phyloP scores from a whole-genome alignment of 2,888 invertebrate species.

The Parnassius glacialis region DNA sequence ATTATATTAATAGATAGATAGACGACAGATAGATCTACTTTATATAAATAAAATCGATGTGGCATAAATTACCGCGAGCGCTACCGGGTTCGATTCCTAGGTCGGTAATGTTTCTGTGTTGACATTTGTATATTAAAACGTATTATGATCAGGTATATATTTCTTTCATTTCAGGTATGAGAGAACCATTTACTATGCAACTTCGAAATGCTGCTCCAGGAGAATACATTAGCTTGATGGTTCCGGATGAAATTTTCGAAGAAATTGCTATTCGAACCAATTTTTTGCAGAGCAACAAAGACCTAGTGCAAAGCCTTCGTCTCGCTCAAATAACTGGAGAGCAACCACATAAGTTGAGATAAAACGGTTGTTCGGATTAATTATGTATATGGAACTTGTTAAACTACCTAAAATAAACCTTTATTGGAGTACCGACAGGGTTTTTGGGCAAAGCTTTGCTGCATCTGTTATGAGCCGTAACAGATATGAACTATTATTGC shows the following conservation, averaged over 20 bases:
- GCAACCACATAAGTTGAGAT: conserved; percentile 30
- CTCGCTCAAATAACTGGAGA: conserved; percentile 32
- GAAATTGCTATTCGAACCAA: conserved; percentile 14
- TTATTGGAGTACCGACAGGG: conserved; percentile 32
- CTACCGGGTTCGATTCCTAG: too few relatives aligned
- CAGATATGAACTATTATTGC: conserved; percentile 5
- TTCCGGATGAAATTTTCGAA: conserved; percentile 16
- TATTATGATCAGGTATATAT: too few relatives aligned
- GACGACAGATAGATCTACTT: too few relatives aligned
- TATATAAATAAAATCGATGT: too few relatives aligned
- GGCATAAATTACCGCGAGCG: too few relatives aligned
- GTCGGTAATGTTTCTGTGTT: too few relatives aligned
- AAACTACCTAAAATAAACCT: conserved; percentile 31
- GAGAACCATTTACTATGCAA: too few relatives aligned
- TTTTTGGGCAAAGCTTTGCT: conserved; percentile 10
- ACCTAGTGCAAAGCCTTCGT: conserved; percentile 10
- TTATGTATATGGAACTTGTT: conserved; percentile 36
- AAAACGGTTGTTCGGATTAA: conserved; percentile 33
- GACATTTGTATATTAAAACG: too few relatives aligned
- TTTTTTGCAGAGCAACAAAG: conserved; percentile 16
- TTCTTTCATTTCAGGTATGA: too few relatives aligned
- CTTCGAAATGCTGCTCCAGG: conserved; percentile 8
- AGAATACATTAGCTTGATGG: conserved; percentile 9
- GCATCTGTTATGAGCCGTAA: conserved; percentile 11
- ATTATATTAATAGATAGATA: too few relatives aligned